These are phyloP conservation scores for Brenthis hecate DNA, from an alignment of 2,888 invertebrate species.

Conservation along the genomic window DNA sequence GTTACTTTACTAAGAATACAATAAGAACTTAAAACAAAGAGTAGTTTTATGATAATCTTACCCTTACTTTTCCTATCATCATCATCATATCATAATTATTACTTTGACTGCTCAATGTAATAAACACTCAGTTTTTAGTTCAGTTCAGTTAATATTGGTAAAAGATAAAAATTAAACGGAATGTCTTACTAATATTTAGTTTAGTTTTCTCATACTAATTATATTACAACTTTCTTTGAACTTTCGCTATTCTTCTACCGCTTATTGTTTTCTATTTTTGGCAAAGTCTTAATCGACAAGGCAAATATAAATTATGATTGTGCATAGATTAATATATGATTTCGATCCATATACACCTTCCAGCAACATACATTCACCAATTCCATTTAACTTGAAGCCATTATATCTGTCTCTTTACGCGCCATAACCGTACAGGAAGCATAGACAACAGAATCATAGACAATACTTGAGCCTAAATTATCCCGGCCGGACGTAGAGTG, in stretches of 20 bases:
- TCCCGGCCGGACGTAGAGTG: conserved; percentile 64
- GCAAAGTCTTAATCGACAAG: no score
- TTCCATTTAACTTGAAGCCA: conserved; percentile 14
- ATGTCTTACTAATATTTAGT: no score
- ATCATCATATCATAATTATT: no score
- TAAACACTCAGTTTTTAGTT: no score
- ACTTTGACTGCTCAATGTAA: no score
- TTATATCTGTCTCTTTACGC: conserved; percentile 33
- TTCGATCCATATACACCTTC: background rate
- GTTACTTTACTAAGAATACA: background rate
- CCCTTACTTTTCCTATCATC: no score
- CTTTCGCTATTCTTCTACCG: conserved; percentile 10
- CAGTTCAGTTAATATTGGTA: no score
- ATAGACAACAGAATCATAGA: conserved; percentile 59
- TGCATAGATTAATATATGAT: background rate
- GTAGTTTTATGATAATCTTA: background rate
- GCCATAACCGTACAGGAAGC: conserved; percentile 57
- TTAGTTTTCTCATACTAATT: background rate
- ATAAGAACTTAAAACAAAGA: background rate
- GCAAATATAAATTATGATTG: background rate
- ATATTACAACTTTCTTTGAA: background rate
- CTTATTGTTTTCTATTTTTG: background rate
- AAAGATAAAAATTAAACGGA: no score
- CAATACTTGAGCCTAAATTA: conserved; percentile 51
- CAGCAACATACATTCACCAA: background rate